Conservation (phyloP, 2,888 invertebrate species). For the Arctia plantaginis region DNA sequence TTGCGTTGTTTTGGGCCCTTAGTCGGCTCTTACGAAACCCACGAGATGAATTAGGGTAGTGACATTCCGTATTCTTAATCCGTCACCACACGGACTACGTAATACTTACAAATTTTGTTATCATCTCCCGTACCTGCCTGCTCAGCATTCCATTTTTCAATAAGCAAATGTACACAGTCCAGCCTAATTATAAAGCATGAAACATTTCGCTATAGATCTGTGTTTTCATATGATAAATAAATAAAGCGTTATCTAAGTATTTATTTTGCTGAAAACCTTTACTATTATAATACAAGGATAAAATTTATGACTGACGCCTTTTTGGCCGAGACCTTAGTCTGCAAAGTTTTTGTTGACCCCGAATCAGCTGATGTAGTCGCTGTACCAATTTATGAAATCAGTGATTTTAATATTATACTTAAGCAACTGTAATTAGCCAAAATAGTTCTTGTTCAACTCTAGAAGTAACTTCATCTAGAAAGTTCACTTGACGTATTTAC, state of each 20-base stretch:
- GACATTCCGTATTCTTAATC: too few relatives aligned
- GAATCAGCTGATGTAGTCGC: constrained; percentile 7
- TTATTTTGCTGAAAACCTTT: neutral
- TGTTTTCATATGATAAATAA: too few relatives aligned
- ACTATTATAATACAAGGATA: neutral
- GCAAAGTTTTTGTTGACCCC: neutral
- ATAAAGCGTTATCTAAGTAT: too few relatives aligned
- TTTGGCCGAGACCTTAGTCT: neutral
- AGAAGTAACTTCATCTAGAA: constrained; percentile 25
- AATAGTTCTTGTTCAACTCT: constrained; percentile 2
- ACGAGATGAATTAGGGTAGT: too few relatives aligned
- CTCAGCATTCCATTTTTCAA: neutral
- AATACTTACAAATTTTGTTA: neutral
- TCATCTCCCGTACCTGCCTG: neutral
- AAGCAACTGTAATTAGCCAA: neutral
- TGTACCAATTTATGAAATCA: neutral
- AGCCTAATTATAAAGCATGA: too few relatives aligned
- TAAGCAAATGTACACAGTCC: neutral
- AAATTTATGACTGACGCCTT: neutral
- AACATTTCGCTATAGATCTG: too few relatives aligned
- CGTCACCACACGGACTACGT: too few relatives aligned
- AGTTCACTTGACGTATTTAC: constrained; percentile 43
- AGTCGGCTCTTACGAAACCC: too few relatives aligned
- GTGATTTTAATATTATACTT: neutral
- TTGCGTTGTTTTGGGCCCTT: too few relatives aligned